These are phyloP conservation scores for Drymodes brunneopygia DNA, from an alignment of 2,113 vertebrate genomes.

Conservation along the genomic window DNA sequence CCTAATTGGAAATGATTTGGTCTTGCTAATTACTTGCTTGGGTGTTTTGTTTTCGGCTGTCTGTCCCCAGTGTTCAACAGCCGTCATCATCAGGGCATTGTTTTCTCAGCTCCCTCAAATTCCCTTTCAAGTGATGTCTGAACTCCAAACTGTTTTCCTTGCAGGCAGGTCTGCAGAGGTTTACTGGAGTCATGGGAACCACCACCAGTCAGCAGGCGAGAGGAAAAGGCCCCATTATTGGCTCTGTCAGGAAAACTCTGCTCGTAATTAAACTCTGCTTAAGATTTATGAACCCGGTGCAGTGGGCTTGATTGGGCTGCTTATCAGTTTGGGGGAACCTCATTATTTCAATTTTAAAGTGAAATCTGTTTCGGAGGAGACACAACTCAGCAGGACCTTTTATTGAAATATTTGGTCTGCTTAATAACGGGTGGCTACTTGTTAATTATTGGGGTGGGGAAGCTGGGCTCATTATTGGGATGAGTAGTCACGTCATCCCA, in stretches of 20 bases:
- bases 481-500: conserved; percentile 75
- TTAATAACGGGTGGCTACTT: conserved; percentile 66
- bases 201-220: not conserved
- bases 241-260: not conserved
- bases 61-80: not conserved
- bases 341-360: conserved; percentile 61
- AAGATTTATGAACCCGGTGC: not conserved
- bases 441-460: conserved; percentile 68
- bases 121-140: not conserved
- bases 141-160: not conserved
- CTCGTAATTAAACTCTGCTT: not conserved
- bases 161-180: not conserved
- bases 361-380: conserved; percentile 45
- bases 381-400: conserved; percentile 8
- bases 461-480: conserved; percentile 72
- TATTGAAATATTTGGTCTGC: conserved; percentile 54
- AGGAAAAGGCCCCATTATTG: not conserved
- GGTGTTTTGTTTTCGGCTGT: not conserved
- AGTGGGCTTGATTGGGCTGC: conserved; percentile 11
- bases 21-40: not conserved
- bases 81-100: fast-evolving
- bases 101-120: not conserved
- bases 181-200: conserved; percentile 9
- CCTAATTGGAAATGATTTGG: not conserved
- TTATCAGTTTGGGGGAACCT: conserved; percentile 29